phyloP scores from a whole-genome alignment of 2,113 vertebrate genomes.

The Recurvirostra avosetta region DNA sequence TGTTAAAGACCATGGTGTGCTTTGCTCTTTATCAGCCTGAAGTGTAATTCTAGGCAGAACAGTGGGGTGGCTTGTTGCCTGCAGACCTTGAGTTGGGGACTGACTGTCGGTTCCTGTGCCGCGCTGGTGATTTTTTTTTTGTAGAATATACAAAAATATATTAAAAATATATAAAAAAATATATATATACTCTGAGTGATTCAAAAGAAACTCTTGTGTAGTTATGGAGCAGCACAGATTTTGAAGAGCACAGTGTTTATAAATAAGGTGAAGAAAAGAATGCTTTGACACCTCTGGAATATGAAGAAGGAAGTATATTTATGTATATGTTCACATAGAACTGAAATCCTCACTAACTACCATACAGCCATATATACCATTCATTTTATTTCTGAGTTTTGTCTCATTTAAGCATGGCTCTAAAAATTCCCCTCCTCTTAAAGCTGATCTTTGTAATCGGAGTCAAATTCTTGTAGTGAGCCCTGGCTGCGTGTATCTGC shows the following conservation, averaged over 20 bases:
- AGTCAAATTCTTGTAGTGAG: neutral
- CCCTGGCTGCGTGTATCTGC: neutral
- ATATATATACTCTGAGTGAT: too few relatives aligned
- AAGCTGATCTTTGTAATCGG: neutral
- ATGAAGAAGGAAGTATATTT: neutral
- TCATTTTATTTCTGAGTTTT: neutral
- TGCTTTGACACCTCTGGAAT: neutral
- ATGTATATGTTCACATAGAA: neutral
- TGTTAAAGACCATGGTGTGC: neutral
- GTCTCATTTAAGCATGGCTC: neutral
- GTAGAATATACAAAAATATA: neutral
- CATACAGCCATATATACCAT: neutral
- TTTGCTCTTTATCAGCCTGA: neutral
- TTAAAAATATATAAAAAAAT: too few relatives aligned
- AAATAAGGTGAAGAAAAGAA: too few relatives aligned
- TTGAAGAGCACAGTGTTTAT: neutral
- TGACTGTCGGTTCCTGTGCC: neutral
- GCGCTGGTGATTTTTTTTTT: neutral
- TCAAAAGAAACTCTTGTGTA: neutral
- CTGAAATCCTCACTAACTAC: neutral
- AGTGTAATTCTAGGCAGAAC: neutral
- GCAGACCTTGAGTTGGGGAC: neutral
- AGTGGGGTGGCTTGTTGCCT: neutral
- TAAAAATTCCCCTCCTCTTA: neutral
- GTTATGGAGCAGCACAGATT: neutral